phyloP scores from a whole-genome alignment of 2,113 vertebrate species.

The Nothocercus nigrocapillus region DNA sequence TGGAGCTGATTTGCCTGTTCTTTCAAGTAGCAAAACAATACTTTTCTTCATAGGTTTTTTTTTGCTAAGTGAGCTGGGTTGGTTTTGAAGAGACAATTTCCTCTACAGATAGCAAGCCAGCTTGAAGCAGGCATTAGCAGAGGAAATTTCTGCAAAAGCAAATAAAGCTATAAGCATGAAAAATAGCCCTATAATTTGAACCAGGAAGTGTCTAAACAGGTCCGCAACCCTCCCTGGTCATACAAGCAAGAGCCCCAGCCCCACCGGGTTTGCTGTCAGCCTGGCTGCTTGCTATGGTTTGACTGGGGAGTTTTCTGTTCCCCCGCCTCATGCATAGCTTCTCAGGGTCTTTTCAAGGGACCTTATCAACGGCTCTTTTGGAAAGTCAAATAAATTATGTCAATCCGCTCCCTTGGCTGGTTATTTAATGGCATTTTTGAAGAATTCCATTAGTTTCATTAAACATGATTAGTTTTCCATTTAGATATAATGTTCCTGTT shows the following conservation, averaged over 20 bases:
- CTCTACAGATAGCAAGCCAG: neutral
- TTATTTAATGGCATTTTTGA: neutral
- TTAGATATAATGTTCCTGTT: neutral
- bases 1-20: neutral
- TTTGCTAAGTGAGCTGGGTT: neutral
- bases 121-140: constrained; percentile 4
- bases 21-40: neutral
- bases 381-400: neutral
- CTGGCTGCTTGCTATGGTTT: neutral
- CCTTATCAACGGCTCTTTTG: neutral
- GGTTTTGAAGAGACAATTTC: neutral
- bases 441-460: neutral
- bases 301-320: neutral
- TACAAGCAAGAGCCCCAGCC: neutral
- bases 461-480: neutral
- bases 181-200: constrained; percentile 41
- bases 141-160: neutral
- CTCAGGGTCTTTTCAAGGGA: neutral
- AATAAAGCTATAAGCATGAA: constrained; percentile 27
- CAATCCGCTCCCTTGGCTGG: neutral
- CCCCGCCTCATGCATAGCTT: neutral
- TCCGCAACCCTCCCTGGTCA: neutral
- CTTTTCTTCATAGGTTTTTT: accelerated
- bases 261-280: neutral
- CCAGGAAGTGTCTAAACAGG: neutral